Conservation (phyloP, 2,888 invertebrate genomes). For the Lysandra coridon region DNA sequence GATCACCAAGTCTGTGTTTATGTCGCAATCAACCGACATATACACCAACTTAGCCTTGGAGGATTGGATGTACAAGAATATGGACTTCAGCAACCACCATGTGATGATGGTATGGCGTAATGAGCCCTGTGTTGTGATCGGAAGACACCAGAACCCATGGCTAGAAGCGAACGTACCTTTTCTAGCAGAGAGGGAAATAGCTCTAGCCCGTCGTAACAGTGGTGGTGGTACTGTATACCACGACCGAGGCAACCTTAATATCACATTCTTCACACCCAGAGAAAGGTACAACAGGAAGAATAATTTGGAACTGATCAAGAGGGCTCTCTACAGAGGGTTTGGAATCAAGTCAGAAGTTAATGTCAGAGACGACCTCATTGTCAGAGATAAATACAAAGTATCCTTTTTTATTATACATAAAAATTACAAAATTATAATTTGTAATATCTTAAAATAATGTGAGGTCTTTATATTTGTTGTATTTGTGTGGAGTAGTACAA, state of each 20-base stretch:
- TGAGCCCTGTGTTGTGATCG: slow-evolving; percentile 96
- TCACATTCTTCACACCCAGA: slow-evolving; percentile 93
- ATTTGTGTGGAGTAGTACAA: too few species aligned
- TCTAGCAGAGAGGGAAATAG: slow-evolving; percentile 84
- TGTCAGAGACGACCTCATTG: slow-evolving; percentile 91
- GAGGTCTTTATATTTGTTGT: neutral
- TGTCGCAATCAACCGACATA: slow-evolving; percentile 95
- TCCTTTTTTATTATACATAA: slow-evolving; percentile 50
- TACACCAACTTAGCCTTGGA: slow-evolving; percentile 97
- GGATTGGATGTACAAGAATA: slow-evolving; percentile 96
- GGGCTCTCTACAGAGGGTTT: slow-evolving; percentile 91
- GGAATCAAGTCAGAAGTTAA: slow-evolving; percentile 88
- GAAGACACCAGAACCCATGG: slow-evolving; percentile 98
- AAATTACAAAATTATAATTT: slow-evolving; percentile 5
- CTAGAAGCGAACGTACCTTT: slow-evolving; percentile 90
- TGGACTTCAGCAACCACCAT: slow-evolving; percentile 90
- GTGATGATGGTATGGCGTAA: slow-evolving; percentile 96
- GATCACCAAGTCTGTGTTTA: slow-evolving; percentile 92
- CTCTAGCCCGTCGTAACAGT: slow-evolving; percentile 93
- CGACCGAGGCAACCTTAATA: slow-evolving; percentile 95
- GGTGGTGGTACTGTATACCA: slow-evolving; percentile 99
- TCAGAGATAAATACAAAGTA: slow-evolving; percentile 89
- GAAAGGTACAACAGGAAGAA: slow-evolving; percentile 91
- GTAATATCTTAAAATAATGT: neutral
- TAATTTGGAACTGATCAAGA: slow-evolving; percentile 92